Evolutionary conservation across 2,888 invertebrate genomes (phyloP).

Genomic region (Pogonocherus hispidulus): DNA sequence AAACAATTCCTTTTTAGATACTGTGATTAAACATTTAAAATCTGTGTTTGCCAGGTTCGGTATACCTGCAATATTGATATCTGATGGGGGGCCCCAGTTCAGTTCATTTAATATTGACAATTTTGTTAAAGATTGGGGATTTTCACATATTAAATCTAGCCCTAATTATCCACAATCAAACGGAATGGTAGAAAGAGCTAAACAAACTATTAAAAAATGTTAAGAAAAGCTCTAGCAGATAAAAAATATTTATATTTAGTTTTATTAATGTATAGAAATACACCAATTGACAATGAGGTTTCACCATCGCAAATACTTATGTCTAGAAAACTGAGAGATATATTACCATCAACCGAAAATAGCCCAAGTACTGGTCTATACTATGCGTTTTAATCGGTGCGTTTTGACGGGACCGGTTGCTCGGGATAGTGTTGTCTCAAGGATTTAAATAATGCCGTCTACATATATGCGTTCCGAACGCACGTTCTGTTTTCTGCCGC

Average conservation of each 20-base stretch:
- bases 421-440: too few relatives aligned
- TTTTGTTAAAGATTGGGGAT: conserved; percentile 27
- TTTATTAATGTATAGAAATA: conserved; percentile 35
- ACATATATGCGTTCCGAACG: too few relatives aligned
- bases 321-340: conserved; percentile 13
- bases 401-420: too few relatives aligned
- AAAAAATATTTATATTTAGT: conserved; percentile 31
- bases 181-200: conserved; percentile 29
- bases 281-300: background rate
- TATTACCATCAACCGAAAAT: conserved; percentile 3
- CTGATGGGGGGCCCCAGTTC: conserved; percentile 32
- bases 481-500: too few relatives aligned
- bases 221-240: conserved; percentile 23
- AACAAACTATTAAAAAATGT: conserved; percentile 31
- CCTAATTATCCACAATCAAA: conserved; percentile 39
- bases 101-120: conserved; percentile 28
- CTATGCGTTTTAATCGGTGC: too few relatives aligned
- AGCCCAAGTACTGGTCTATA: background rate
- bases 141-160: conserved; percentile 29
- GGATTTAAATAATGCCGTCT: too few relatives aligned
- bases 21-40: conserved; percentile 19
- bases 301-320: conserved; percentile 23
- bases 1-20: conserved; percentile 16
- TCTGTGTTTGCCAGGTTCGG: conserved; percentile 17
- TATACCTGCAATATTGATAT: conserved; percentile 14